A percentile compares a stretch with the other conserved stretches of the same genome.
Conservation (phyloP, 2,797 vertebrate genomes). For the Syngnathus acus region DNA sequence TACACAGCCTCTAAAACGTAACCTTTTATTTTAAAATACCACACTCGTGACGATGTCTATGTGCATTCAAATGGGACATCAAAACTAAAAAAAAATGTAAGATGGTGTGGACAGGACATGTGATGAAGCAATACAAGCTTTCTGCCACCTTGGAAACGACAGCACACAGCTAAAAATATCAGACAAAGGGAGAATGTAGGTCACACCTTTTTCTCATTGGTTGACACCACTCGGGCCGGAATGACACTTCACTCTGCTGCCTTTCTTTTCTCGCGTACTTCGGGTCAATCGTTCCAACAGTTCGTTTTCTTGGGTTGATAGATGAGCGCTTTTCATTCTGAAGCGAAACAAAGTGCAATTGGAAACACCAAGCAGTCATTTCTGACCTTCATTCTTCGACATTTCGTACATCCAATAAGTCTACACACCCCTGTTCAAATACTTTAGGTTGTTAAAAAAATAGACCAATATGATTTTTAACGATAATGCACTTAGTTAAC, state of each 20-base stretch:
- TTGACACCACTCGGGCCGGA: slow-evolving; percentile 21
- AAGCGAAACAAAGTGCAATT: background rate
- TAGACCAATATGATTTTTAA: background rate
- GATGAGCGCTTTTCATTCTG: background rate
- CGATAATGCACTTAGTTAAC: background rate
- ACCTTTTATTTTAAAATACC: background rate
- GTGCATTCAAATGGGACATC: background rate
- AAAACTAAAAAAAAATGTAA: background rate
- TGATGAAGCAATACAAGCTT: background rate
- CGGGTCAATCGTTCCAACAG: background rate
- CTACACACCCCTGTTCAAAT: background rate
- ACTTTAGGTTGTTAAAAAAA: background rate
- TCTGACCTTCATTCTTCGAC: background rate
- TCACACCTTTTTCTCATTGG: slow-evolving; percentile 29
- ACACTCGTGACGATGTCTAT: background rate
- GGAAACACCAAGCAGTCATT: background rate
- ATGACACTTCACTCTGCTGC: slow-evolving; percentile 1
- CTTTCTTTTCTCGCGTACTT: background rate
- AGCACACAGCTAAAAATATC: slow-evolving; percentile 23
- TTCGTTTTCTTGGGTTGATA: background rate
- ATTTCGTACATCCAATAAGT: background rate
- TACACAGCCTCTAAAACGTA: background rate
- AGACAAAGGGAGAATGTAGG: slow-evolving; percentile 40
- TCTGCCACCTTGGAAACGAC: slow-evolving; percentile 15
- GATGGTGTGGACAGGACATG: background rate